Percentiles rank a stretch among this genome's conserved stretches.
Conservation (phyloP, 2,797 vertebrate genomes). For the Champsocephalus gunnari region DNA sequence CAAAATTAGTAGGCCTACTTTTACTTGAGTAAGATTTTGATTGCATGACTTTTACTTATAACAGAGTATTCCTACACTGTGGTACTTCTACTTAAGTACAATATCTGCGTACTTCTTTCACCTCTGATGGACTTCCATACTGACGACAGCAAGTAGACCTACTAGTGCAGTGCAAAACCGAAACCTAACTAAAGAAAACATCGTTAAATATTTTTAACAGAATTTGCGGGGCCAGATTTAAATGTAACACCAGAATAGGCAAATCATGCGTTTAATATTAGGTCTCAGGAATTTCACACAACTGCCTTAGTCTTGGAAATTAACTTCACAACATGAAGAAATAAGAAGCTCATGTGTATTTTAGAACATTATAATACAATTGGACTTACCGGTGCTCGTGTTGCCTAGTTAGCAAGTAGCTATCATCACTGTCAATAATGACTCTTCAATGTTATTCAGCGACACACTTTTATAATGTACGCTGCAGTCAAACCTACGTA, state of each 20-base stretch:
- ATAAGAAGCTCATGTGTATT: not conserved
- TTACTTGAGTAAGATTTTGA: no score
- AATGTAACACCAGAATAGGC: not conserved
- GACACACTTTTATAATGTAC: no score
- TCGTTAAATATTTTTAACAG: not conserved
- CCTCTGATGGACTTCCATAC: not conserved
- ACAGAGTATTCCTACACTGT: no score
- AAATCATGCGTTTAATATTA: not conserved
- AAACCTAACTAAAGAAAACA: no score
- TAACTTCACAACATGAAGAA: not conserved
- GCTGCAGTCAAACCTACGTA: rapidly evolving
- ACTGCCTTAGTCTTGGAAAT: not conserved
- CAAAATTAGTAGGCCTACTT: no score
- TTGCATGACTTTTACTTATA: no score
- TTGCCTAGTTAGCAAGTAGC: constrained; percentile 21
- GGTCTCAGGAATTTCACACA: not conserved
- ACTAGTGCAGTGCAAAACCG: no score
- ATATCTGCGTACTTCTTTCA: no score
- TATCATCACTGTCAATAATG: not conserved
- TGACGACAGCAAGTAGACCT: not conserved
- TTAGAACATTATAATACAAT: not conserved
- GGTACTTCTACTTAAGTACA: no score
- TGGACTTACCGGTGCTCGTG: not conserved
- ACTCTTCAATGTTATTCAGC: rapidly evolving
- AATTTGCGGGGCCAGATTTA: not conserved